Evolutionary conservation across 2,888 invertebrate species (phyloP).

Genomic region (Antheraea assamensis): DNA sequence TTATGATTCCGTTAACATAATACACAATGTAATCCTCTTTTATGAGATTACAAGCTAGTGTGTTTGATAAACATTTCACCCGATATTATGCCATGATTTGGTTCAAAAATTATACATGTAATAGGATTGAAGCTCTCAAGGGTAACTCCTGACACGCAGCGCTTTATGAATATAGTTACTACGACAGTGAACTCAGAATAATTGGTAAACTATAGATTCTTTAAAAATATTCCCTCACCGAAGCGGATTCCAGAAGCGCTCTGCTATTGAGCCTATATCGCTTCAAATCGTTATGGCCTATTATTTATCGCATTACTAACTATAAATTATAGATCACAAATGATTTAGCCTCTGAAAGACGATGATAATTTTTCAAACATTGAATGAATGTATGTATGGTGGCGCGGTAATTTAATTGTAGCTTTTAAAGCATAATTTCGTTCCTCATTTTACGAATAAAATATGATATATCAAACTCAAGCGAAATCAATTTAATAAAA

Average conservation of each 20-base stretch:
- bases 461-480: neutral
- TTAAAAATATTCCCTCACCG: neutral
- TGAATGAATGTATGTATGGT: neutral
- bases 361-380: neutral
- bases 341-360: neutral
- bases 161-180: neutral
- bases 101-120: too few species aligned
- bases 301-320: neutral
- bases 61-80: too few species aligned
- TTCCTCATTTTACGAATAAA: neutral
- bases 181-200: neutral
- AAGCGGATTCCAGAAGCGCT: neutral
- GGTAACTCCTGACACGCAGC: too few species aligned
- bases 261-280: neutral
- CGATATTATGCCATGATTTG: too few species aligned
- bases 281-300: neutral
- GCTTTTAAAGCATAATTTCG: neutral
- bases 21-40: too few species aligned
- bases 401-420: neutral
- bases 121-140: neutral
- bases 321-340: neutral
- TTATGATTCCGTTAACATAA: constrained; percentile 6
- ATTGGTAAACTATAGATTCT: neutral
- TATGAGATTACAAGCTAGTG: too few species aligned
- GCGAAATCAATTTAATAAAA: neutral